A percentile compares a stretch with the other conserved stretches of the same genome.
Evolutionary conservation across 2,888 invertebrate species (phyloP).

Genomic region (Luffia ferchaultella): DNA sequence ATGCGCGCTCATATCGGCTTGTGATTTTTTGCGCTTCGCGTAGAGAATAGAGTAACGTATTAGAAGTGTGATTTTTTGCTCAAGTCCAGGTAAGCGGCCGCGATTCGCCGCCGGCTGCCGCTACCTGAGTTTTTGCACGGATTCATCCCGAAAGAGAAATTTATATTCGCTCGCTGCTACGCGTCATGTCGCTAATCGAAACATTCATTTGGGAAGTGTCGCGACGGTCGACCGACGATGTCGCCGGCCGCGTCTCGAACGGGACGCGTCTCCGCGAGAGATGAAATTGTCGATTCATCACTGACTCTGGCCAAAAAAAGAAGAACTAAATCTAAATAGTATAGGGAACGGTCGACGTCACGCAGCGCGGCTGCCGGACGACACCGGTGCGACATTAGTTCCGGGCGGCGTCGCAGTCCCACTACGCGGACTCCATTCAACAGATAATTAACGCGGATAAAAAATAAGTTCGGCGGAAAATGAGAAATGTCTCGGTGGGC

Average conservation of each 20-base stretch:
- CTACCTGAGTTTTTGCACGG: neutral
- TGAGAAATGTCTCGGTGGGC: conserved; percentile 52
- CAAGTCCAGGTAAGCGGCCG: neutral
- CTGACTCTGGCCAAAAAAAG: too few relatives aligned
- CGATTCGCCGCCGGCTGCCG: neutral
- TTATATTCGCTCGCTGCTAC: neutral
- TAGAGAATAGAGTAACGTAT: neutral
- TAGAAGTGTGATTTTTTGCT: neutral
- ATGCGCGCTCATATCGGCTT: neutral
- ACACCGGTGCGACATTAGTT: too few relatives aligned
- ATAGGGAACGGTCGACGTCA: too few relatives aligned
- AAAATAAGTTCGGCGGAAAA: conserved; percentile 48
- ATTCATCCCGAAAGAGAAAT: neutral
- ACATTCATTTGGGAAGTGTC: neutral
- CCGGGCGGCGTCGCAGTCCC: neutral
- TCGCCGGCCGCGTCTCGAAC: neutral
- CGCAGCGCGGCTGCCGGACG: neutral
- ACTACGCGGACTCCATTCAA: conserved; percentile 44
- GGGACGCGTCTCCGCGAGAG: too few relatives aligned
- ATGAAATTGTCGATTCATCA: too few relatives aligned
- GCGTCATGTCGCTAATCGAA: too few relatives aligned
- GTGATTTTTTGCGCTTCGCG: neutral
- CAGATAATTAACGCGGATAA: conserved; percentile 53
- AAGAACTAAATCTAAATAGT: too few relatives aligned
- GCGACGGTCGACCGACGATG: neutral